A percentile compares a stretch with the other conserved stretches of the same genome.
Conservation (phyloP, 2,797 vertebrate genomes). For the Bradypus variegatus region DNA sequence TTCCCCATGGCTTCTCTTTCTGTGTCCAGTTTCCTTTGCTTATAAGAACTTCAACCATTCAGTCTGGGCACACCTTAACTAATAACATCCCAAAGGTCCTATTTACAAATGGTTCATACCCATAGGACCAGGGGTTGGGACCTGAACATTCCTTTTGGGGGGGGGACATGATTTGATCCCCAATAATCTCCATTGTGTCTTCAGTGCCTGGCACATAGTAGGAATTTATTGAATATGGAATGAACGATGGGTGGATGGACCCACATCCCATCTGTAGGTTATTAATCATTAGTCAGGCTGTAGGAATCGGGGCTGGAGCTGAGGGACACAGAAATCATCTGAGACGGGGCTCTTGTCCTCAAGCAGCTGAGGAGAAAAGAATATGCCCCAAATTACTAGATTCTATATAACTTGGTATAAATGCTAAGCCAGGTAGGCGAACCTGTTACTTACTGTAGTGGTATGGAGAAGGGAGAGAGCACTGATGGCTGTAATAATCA, state of each 20-base stretch:
- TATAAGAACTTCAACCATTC: too few species aligned
- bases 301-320: neutral
- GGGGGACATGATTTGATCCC: too few species aligned
- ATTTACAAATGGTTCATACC: too few species aligned
- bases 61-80: too few species aligned
- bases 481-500: neutral
- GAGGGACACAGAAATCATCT: neutral
- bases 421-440: neutral
- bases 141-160: too few species aligned
- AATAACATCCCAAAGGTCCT: too few species aligned
- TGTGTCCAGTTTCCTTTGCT: too few species aligned
- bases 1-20: too few species aligned
- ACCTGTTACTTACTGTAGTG: neutral
- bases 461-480: neutral
- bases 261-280: neutral
- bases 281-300: neutral
- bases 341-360: neutral
- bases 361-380: neutral
- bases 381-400: neutral
- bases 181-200: neutral
- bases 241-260: neutral
- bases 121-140: too few species aligned
- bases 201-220: neutral
- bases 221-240: neutral
- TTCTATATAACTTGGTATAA: neutral